Percentiles rank a stretch among this genome's conserved stretches.
These are phyloP conservation scores for Nycticebus coucang DNA, from an alignment of 2,113 vertebrate genomes.

Conservation along the genomic window DNA sequence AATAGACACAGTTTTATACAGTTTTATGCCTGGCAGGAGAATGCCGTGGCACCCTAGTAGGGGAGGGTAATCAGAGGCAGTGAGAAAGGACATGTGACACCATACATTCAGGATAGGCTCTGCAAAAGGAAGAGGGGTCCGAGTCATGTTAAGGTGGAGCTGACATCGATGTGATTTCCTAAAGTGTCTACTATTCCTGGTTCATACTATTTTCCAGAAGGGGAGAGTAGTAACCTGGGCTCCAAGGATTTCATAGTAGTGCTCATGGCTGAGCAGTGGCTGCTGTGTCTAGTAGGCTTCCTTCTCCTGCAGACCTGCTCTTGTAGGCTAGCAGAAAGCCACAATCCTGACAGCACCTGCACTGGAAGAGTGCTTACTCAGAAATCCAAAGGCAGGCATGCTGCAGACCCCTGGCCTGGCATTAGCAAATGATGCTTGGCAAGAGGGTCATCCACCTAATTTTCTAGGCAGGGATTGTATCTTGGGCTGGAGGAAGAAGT, in stretches of 20 bases:
- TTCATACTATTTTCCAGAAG: background rate
- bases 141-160: background rate
- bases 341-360: background rate
- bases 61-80: background rate
- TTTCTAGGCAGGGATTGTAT: background rate
- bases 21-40: too few species aligned
- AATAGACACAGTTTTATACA: too few species aligned
- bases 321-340: slow-evolving; percentile 30
- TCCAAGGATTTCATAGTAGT: accelerated
- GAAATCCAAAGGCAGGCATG: too few species aligned
- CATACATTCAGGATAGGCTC: background rate
- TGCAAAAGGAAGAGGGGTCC: too few species aligned
- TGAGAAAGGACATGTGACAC: too few species aligned
- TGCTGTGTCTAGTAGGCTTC: background rate
- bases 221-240: background rate
- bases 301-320: background rate
- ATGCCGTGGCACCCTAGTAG: too few species aligned
- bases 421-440: background rate
- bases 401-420: background rate
- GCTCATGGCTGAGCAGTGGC: background rate
- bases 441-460: too few species aligned
- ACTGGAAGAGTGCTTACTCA: background rate
- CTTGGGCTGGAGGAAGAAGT: background rate
- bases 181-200: background rate
- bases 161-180: background rate